Conservation (phyloP, 2,113 vertebrate species). For the Azemiops feae region DNA sequence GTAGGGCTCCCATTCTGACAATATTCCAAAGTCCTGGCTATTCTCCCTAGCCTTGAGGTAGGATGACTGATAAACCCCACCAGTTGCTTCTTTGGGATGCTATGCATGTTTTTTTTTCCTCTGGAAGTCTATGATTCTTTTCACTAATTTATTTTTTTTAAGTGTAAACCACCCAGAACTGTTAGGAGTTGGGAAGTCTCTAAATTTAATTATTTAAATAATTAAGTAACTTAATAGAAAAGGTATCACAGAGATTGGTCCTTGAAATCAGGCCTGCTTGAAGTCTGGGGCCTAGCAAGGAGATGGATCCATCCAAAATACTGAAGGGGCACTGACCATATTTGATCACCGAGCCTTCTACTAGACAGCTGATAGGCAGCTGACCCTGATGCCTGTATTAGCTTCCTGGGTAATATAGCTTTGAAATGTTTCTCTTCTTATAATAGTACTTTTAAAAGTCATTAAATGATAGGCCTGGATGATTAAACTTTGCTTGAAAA, state of each 20-base stretch:
- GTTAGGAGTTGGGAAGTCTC: neutral
- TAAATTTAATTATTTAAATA: neutral
- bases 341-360: neutral
- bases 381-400: neutral
- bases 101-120: neutral
- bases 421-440: neutral
- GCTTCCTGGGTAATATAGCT: neutral
- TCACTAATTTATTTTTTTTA: neutral
- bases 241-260: neutral
- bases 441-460: neutral
- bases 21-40: neutral
- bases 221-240: neutral
- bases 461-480: neutral
- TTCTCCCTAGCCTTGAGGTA: neutral
- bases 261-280: neutral
- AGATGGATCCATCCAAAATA: neutral
- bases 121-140: neutral
- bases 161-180: neutral
- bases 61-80: neutral
- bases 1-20: neutral
- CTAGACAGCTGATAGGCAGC: neutral
- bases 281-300: neutral
- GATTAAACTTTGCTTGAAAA: neutral
- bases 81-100: neutral
- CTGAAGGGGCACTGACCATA: neutral